Evolutionary conservation across 1,140 invertebrate genomes (phyloP).

Genomic region (Magallana ariakensis): DNA sequence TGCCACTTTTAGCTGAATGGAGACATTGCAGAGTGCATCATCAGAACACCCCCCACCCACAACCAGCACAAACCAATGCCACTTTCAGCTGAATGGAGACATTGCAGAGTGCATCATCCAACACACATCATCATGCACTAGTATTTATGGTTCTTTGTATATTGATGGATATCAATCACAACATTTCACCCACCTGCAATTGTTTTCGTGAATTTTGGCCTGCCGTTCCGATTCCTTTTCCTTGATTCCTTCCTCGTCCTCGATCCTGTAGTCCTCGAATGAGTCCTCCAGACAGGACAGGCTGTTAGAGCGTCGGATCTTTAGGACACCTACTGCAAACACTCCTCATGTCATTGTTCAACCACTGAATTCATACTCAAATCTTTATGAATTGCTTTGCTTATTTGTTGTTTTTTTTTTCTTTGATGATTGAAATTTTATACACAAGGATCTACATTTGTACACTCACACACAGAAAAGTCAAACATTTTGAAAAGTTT

Average conservation of each 20-base stretch:
- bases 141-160: neutral
- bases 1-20: no score
- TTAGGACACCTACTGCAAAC: constrained; percentile 77
- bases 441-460: no score
- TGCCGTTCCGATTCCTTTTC: constrained; percentile 72
- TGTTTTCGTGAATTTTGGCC: constrained; percentile 71
- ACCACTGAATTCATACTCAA: neutral
- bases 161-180: neutral
- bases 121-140: neutral
- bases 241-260: constrained; percentile 83
- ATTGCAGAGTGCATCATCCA: no score
- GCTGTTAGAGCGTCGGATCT: constrained; percentile 90
- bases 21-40: no score
- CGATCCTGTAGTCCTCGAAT: constrained; percentile 81
- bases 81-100: no score
- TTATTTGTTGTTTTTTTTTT: no score
- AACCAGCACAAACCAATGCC: no score
- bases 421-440: no score
- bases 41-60: no score
- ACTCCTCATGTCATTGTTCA: constrained; percentile 34
- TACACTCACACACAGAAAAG: no score
- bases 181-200: constrained; percentile 70
- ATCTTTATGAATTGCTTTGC: no score
- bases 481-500: no score
- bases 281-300: constrained; percentile 84